These are phyloP conservation scores for Lynx canadensis DNA, from an alignment of 2,113 vertebrate species.

Conservation along the genomic window DNA sequence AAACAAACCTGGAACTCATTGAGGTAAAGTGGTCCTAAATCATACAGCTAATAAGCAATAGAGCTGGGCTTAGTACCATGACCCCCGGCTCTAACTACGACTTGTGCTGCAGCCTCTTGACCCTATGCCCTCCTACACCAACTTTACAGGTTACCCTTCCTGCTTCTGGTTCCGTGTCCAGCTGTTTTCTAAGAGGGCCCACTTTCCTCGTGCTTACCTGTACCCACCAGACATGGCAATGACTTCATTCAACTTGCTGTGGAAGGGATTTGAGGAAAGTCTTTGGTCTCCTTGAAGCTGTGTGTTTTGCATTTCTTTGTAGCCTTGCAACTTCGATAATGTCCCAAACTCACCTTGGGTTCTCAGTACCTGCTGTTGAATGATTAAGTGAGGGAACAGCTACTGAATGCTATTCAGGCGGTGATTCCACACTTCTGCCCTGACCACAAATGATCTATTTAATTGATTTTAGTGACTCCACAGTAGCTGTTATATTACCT, in stretches of 20 bases:
- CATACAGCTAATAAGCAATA: neutral
- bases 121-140: neutral
- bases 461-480: slow-evolving; percentile 64
- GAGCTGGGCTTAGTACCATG: neutral
- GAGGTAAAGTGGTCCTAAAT: neutral
- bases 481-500: slow-evolving; percentile 62
- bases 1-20: neutral
- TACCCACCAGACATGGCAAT: neutral
- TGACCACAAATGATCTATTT: slow-evolving; percentile 70
- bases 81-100: rapidly evolving
- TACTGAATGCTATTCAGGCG: neutral
- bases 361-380: slow-evolving; percentile 19
- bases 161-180: neutral
- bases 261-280: neutral
- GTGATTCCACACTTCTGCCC: neutral
- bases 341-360: slow-evolving; percentile 20
- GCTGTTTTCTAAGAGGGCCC: neutral
- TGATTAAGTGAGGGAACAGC: slow-evolving; percentile 34
- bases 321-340: neutral
- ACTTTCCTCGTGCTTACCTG: neutral
- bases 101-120: neutral
- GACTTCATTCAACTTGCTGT: neutral
- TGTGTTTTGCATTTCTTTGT: neutral
- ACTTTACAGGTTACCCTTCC: rapidly evolving
- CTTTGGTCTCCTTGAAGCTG: neutral